Percentiles rank a stretch among this genome's conserved stretches.
phyloP scores from a whole-genome alignment of 1,140 invertebrate genomes.

The Pseudomyrmex cubaensis region DNA sequence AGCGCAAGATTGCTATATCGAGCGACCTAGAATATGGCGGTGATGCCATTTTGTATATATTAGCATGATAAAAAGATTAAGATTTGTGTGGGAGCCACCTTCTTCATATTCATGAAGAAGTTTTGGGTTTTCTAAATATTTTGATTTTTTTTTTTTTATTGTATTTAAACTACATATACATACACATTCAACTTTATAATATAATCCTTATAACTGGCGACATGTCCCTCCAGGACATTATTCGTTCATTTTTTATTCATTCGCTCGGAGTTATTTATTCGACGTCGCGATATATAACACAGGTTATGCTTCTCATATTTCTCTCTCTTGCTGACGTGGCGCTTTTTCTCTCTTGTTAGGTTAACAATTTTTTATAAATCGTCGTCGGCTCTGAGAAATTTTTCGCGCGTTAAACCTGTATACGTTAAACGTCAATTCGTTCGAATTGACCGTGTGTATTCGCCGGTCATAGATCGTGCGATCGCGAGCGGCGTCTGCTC shows the following conservation, averaged over 20 bases:
- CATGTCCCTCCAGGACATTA: too few species aligned
- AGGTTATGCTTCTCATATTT: background rate
- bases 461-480: slow-evolving; percentile 56
- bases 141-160: background rate
- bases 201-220: too few species aligned
- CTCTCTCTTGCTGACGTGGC: too few species aligned
- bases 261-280: too few species aligned
- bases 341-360: background rate
- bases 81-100: background rate
- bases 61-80: background rate
- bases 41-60: background rate
- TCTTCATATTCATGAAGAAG: background rate
- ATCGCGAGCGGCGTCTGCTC: slow-evolving; percentile 62
- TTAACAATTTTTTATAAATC: slow-evolving; percentile 13
- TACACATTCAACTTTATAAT: background rate
- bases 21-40: background rate
- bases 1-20: background rate
- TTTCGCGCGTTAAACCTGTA: background rate
- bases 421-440: background rate
- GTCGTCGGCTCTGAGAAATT: background rate
- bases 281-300: too few species aligned
- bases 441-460: slow-evolving; percentile 5
- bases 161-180: background rate
- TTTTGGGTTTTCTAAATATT: background rate
- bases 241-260: too few species aligned